These are phyloP conservation scores for Drosophila pseudotalamancana DNA, from an alignment of 2,888 invertebrate species.

Conservation along the genomic window DNA sequence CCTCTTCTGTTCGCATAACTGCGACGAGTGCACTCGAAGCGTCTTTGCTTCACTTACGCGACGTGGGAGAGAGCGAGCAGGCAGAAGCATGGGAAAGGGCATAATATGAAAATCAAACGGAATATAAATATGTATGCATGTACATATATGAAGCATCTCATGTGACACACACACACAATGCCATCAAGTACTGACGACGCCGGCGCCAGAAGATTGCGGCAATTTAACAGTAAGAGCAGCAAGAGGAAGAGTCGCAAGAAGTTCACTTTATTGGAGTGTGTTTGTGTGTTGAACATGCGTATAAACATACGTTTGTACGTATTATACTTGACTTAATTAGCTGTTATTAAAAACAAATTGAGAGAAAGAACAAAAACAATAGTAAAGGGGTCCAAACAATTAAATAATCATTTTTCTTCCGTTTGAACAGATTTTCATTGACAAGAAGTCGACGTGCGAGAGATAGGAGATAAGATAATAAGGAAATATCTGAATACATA, in stretches of 20 bases:
- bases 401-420: conserved; percentile 68
- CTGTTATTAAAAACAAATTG: conserved; percentile 77
- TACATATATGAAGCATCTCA: conserved; percentile 46
- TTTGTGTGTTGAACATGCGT: conserved; percentile 58
- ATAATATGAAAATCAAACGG: conserved; percentile 5
- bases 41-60: conserved; percentile 66
- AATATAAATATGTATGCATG: conserved; percentile 6
- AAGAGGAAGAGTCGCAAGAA: conserved; percentile 8
- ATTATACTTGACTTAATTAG: conserved; percentile 75
- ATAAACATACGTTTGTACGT: conserved; percentile 52
- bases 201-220: conserved; percentile 61
- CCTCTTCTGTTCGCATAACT: conserved; percentile 55
- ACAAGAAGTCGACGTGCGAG: neutral
- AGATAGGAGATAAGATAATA: neutral
- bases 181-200: conserved; percentile 37
- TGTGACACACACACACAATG: conserved; percentile 63
- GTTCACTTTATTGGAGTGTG: conserved; percentile 35
- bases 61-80: conserved; percentile 8
- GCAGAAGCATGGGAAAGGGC: conserved; percentile 25
- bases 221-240: conserved; percentile 45
- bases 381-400: conserved; percentile 55
- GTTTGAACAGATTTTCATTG: conserved; percentile 25
- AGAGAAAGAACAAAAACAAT: conserved; percentile 17
- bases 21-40: conserved; percentile 70
- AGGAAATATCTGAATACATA: no score